A percentile compares a stretch with the other conserved stretches of the same genome.
Evolutionary conservation across 2,113 vertebrate species (phyloP).

Genomic region (Nannobrachium achirus): DNA sequence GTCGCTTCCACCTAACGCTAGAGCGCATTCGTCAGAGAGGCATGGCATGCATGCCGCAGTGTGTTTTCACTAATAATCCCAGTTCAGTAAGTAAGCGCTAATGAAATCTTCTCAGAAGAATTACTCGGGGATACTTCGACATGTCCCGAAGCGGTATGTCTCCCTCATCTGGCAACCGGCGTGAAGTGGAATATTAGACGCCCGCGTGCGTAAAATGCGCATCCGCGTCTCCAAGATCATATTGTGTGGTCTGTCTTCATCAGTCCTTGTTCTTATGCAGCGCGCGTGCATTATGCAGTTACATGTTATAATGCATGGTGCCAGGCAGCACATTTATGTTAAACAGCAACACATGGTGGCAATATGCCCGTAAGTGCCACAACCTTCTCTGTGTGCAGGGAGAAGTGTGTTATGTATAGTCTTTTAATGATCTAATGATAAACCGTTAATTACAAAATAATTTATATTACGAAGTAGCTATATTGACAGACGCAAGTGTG

Average conservation of each 20-base stretch:
- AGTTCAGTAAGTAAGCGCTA: constrained; percentile 51
- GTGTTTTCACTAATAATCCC: constrained; percentile 51
- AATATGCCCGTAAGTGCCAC: no score
- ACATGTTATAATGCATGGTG: background rate
- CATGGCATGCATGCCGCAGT: constrained; percentile 6
- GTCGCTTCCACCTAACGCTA: constrained; percentile 3
- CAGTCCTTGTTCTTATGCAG: constrained; percentile 12
- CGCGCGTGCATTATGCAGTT: background rate
- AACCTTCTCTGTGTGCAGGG: no score
- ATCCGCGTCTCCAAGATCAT: constrained; percentile 43
- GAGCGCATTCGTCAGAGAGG: constrained; percentile 6
- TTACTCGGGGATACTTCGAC: constrained; percentile 62
- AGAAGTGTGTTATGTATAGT: no score
- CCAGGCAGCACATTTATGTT: background rate
- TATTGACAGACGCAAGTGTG: no score
- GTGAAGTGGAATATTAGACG: constrained; percentile 67
- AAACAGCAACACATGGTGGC: no score
- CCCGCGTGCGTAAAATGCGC: constrained; percentile 68
- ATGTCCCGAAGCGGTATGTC: constrained; percentile 74
- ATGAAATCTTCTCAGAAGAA: constrained; percentile 62
- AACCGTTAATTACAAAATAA: no score
- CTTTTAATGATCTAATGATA: no score
- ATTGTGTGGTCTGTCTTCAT: constrained; percentile 19
- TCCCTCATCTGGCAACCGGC: constrained; percentile 76
- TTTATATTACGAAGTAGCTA: no score